Base-by-base conservation (phyloP, 2,113 vertebrate genomes). In the Pseudorectes ferrugineus region DNA sequence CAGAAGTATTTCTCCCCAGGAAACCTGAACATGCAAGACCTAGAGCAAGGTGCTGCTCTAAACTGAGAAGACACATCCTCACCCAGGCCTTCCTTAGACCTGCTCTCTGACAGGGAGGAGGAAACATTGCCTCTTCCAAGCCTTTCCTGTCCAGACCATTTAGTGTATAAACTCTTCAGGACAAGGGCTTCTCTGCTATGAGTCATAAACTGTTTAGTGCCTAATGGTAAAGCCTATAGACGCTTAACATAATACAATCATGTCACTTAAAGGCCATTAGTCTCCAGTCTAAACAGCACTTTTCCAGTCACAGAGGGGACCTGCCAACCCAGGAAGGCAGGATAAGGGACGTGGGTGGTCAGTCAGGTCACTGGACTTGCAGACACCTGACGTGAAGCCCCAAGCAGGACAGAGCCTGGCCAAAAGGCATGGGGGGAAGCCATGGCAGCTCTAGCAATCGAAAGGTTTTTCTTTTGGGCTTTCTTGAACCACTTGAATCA, bases 151-250 rank as follows among this genome's bases (percentile, higher is more conserved):
- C 95, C 31, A 45, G 68, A 85, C 43, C 91, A 59, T 23, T 97
- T 90, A 96, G 93, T 0, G 0, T 35, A 80, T 43, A 70, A 93
- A 93, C 92, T 92, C 88, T 49, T 90, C 85, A 88, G 85, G 88
- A 94, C 85, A 90, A 90, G 79, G 59, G 78, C 28, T 95, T 66
- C 95, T 93, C 92, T 36, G 85, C 82, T 96, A 94, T 97, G 96
- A 96, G 82, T 97, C 96, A 97, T 97, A 92, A 97, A 93, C 95
- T 93, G 83, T 59, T 96, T 95, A 96, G 88, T 86, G 94, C 51
- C 95, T 97, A 97, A 97, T 93, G 94, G 95, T 94, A 95, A 95
- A 96, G 91, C 96, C 90, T 94, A 95, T 96, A 97, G 95, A 96
- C 43, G 43, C 95, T 97, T 94, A 97, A 96, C 94, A 36, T 96